Conservation (phyloP, 1,140 invertebrate genomes). For the Popillia japonica region DNA sequence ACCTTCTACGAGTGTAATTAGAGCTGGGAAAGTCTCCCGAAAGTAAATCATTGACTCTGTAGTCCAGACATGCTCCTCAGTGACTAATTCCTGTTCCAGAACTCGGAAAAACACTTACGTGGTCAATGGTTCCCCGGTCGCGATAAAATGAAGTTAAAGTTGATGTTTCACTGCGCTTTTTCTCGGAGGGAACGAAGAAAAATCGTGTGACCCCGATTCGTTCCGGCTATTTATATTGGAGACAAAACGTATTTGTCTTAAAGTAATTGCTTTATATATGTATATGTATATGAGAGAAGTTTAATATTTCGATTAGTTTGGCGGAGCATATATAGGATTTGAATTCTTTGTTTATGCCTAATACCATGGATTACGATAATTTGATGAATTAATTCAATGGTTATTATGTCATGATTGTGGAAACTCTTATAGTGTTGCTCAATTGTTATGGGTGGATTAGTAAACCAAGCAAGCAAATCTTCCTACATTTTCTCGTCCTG, state of each 20-base stretch:
- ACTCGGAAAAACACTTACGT: constrained; percentile 14
- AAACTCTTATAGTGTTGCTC: no score
- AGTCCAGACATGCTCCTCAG: constrained; percentile 12
- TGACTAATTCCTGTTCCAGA: constrained; percentile 4
- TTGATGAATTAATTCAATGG: no score
- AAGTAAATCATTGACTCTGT: constrained; percentile 1
- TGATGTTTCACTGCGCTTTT: constrained; percentile 8
- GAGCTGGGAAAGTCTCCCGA: not conserved
- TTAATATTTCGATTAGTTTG: no score
- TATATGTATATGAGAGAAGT: no score
- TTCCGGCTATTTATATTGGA: not conserved
- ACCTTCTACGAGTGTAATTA: not conserved
- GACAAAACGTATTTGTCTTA: not conserved
- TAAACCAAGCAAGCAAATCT: no score
- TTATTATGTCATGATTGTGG: no score
- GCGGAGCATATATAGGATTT: no score
- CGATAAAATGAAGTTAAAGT: constrained; percentile 19
- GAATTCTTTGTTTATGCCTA: no score
- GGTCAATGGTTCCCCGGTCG: not conserved
- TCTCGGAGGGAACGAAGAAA: not conserved
- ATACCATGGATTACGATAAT: no score
- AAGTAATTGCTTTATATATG: not conserved
- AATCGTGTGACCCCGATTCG: not conserved
- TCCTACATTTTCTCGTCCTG: no score
- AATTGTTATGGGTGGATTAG: no score